These are phyloP conservation scores for Leptinotarsa haldemani DNA, from an alignment of 2,888 invertebrate genomes.

Conservation along the genomic window DNA sequence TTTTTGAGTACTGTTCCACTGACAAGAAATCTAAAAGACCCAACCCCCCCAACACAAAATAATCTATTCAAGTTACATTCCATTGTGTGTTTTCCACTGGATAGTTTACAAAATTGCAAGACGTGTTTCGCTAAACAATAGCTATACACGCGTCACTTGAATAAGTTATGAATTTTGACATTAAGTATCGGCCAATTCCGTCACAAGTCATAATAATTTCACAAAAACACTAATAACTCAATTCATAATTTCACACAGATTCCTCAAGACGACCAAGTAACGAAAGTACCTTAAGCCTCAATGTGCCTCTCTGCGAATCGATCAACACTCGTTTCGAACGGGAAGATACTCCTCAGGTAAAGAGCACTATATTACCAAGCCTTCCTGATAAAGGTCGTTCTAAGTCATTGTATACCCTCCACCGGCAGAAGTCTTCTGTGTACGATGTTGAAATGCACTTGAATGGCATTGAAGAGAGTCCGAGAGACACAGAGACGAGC, in stretches of 20 bases:
- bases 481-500: slow-evolving; percentile 41
- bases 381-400: slow-evolving; percentile 52
- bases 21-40: too few species aligned
- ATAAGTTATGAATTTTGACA: too few species aligned
- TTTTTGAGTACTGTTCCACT: too few species aligned
- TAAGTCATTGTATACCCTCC: slow-evolving; percentile 57
- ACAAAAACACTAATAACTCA: neutral
- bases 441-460: slow-evolving; percentile 51
- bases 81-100: too few species aligned
- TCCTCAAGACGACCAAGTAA: slow-evolving; percentile 61
- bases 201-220: neutral
- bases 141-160: too few species aligned
- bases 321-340: slow-evolving; percentile 44
- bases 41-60: too few species aligned
- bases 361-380: slow-evolving; percentile 36
- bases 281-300: slow-evolving; percentile 60
- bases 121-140: too few species aligned
- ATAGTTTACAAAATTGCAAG: too few species aligned
- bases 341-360: slow-evolving; percentile 52
- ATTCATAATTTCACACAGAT: slow-evolving; percentile 46
- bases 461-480: slow-evolving; percentile 62
- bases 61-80: too few species aligned
- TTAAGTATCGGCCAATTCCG: too few species aligned
- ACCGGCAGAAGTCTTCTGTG: slow-evolving; percentile 45
- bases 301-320: slow-evolving; percentile 51